A percentile compares a stretch with the other conserved stretches of the same genome.
Evolutionary conservation across 2,113 vertebrate genomes (phyloP).

Genomic region (Antigone vipio): DNA sequence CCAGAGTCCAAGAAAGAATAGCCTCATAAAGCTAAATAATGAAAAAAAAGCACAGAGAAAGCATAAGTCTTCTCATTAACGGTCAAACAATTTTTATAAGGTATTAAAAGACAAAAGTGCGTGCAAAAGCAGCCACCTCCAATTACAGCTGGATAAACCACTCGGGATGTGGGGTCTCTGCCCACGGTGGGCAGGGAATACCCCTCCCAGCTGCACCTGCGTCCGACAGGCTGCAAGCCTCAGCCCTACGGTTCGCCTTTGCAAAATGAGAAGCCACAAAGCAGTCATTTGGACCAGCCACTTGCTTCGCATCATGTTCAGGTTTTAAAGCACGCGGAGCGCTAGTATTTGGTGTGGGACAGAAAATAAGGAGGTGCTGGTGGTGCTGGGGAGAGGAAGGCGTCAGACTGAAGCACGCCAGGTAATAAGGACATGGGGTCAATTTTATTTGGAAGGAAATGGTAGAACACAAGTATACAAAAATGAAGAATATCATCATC

Average conservation of each 20-base stretch:
- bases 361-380: background rate
- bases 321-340: background rate
- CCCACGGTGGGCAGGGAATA: background rate
- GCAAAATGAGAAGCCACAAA: background rate
- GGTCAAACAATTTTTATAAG: background rate
- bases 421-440: rapidly evolving
- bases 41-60: background rate
- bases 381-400: background rate
- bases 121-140: background rate
- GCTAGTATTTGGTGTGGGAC: background rate
- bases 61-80: background rate
- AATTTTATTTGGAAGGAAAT: background rate
- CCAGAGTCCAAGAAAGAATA: background rate
- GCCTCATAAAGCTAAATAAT: background rate
- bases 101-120: background rate
- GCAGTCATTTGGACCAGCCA: background rate
- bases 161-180: background rate
- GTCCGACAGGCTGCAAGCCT: background rate
- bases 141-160: background rate
- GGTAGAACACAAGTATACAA: background rate
- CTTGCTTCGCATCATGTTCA: background rate
- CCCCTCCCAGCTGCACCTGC: background rate
- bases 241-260: background rate
- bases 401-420: rapidly evolving
- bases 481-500: background rate